Conservation (phyloP, 2,113 vertebrate genomes). For the Scophthalmus maximus region DNA sequence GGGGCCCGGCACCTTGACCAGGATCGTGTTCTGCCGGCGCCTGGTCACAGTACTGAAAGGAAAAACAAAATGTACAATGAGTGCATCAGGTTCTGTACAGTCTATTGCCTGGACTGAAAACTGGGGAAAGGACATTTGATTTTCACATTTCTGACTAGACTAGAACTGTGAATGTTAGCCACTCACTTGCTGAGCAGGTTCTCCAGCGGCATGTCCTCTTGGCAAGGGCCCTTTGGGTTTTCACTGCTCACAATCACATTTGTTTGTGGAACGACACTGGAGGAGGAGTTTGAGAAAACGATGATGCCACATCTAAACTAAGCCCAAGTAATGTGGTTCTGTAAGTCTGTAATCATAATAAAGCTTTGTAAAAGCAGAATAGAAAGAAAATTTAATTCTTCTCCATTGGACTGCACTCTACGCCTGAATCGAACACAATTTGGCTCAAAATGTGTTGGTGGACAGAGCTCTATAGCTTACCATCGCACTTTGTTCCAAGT, state of each 20-base stretch:
- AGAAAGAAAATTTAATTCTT: background rate
- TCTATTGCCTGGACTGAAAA: background rate
- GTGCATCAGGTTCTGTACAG: no score
- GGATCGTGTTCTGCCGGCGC: constrained; percentile 94
- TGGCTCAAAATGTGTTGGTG: background rate
- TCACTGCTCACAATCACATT: constrained; percentile 97
- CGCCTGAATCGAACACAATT: no score
- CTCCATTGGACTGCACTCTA: background rate
- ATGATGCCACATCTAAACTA: constrained; percentile 8
- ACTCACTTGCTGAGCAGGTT: constrained; percentile 97
- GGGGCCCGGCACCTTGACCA: constrained; percentile 93
- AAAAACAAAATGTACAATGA: constrained; percentile 13
- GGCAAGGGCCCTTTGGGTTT: constrained; percentile 85
- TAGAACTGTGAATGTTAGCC: background rate
- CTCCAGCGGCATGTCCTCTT: constrained; percentile 93
- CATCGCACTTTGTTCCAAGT: constrained; percentile 99
- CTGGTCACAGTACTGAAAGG: constrained; percentile 86
- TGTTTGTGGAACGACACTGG: constrained; percentile 95
- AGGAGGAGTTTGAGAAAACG: constrained; percentile 45
- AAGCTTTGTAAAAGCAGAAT: background rate
- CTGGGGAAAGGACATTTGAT: background rate
- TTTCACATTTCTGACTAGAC: background rate
- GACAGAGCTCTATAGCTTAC: constrained; percentile 77
- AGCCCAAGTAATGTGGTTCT: background rate
- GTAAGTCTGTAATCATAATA: background rate